Conservation (phyloP, 2,113 vertebrate species). For the Chlorodrepanis virens region DNA sequence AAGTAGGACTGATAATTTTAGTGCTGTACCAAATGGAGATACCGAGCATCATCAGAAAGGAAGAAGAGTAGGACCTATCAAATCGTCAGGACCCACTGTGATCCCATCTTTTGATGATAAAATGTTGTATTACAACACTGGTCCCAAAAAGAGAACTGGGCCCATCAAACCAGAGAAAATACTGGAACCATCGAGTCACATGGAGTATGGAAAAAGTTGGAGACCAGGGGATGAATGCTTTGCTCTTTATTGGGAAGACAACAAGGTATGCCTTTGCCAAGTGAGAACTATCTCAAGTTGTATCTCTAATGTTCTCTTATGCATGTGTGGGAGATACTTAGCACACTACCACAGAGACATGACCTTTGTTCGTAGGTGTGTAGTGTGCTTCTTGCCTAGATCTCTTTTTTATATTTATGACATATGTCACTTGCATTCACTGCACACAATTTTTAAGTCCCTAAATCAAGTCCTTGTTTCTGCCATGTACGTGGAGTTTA, state of each 20-base stretch:
- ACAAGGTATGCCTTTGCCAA: conserved; percentile 82
- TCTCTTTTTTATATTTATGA: background rate
- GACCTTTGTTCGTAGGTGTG: background rate
- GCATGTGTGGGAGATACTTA: rapidly evolving
- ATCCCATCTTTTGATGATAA: conserved; percentile 75
- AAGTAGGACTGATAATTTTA: conserved; percentile 70
- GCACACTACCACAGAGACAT: rapidly evolving
- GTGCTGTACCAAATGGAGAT: conserved; percentile 86
- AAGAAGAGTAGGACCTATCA: conserved; percentile 90
- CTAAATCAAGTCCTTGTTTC: background rate
- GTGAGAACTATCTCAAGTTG: background rate
- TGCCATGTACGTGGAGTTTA: background rate
- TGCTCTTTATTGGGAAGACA: conserved; percentile 98
- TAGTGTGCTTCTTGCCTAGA: background rate
- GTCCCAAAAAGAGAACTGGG: conserved; percentile 85
- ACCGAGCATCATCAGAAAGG: conserved; percentile 75
- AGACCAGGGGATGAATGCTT: conserved; percentile 94
- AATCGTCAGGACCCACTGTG: conserved; percentile 68
- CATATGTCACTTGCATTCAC: rapidly evolving
- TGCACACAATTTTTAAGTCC: background rate
- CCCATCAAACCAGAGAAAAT: conserved; percentile 85
- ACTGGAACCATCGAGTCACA: conserved; percentile 76
- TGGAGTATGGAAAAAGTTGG: conserved; percentile 79
- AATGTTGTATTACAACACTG: conserved; percentile 77
- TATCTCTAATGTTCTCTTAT: background rate